A percentile compares a stretch with the other conserved stretches of the same genome.
Evolutionary conservation across 2,888 invertebrate genomes (phyloP).

Genomic region (Crossocerus cetratus): DNA sequence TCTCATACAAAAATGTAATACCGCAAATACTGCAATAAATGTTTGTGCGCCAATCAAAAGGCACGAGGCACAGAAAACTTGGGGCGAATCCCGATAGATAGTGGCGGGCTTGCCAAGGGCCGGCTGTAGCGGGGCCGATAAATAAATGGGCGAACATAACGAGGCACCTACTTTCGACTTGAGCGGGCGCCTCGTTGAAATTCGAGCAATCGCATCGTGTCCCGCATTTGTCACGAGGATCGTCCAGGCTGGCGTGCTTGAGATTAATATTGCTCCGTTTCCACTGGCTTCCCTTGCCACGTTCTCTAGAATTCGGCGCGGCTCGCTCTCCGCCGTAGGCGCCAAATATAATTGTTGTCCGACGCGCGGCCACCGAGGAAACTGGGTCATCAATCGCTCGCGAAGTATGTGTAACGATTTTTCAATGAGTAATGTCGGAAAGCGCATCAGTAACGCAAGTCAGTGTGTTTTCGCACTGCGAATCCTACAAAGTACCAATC

Average conservation of each 20-base stretch:
- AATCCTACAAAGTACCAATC: too few species aligned
- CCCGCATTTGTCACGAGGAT: conserved; percentile 65
- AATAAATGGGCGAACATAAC: conserved; percentile 36
- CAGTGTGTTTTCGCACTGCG: too few species aligned
- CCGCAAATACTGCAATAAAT: too few species aligned
- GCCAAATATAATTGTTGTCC: conserved; percentile 61
- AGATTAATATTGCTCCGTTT: conserved; percentile 63
- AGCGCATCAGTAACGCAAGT: too few species aligned
- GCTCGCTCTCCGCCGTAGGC: conserved; percentile 28
- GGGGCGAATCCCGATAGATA: background rate
- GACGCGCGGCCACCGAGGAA: conserved; percentile 27
- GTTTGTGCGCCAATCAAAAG: background rate
- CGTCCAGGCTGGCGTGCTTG: conserved; percentile 46
- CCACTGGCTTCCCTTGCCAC: conserved; percentile 15
- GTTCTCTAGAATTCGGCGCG: background rate
- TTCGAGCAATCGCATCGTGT: conserved; percentile 61
- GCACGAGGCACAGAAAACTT: background rate
- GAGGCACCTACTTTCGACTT: conserved; percentile 34
- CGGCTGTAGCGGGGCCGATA: conserved; percentile 15
- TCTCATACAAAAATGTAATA: too few species aligned
- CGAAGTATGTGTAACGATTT: conserved; percentile 48
- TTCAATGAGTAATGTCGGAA: conserved; percentile 35
- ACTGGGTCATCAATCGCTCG: conserved; percentile 51
- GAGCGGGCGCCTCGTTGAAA: conserved; percentile 51
- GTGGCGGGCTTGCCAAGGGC: background rate